These are phyloP conservation scores for Pogonomyrmex californicus DNA, from an alignment of 1,140 invertebrate species.

Conservation along the genomic window DNA sequence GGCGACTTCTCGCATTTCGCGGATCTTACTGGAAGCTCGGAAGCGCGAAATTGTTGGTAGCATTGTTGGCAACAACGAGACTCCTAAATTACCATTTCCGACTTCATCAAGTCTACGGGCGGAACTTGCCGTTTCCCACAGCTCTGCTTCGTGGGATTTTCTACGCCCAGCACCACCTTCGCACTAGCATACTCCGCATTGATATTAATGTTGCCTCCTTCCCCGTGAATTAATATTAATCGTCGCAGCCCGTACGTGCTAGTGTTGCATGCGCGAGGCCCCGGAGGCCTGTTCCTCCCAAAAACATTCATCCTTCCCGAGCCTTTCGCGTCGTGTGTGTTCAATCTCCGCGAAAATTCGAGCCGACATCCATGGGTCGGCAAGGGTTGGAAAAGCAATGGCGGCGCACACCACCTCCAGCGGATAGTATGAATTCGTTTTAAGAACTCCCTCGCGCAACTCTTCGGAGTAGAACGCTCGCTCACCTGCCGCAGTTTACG, in stretches of 20 bases:
- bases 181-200: constrained; percentile 54
- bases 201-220: constrained; percentile 74
- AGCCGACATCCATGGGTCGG: constrained; percentile 54
- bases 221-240: constrained; percentile 75
- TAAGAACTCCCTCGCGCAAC: constrained; percentile 62
- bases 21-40: constrained; percentile 1
- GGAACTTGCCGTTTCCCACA: constrained; percentile 21
- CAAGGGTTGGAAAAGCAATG: constrained; percentile 53
- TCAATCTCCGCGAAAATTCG: constrained; percentile 72
- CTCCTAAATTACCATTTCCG: constrained; percentile 65
- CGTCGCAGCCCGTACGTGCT: constrained; percentile 66
- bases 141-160: constrained; percentile 37
- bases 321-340: constrained; percentile 50
- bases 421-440: constrained; percentile 49
- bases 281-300: constrained; percentile 63
- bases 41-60: constrained; percentile 32
- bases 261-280: constrained; percentile 60
- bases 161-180: constrained; percentile 28
- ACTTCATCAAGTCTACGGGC: constrained; percentile 32
- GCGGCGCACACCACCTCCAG: not conserved
- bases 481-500: constrained; percentile 44
- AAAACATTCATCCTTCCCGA: constrained; percentile 72
- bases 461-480: constrained; percentile 41
- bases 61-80: constrained; percentile 43
- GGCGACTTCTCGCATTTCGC: constrained; percentile 32